phyloP scores from a whole-genome alignment of 2,888 invertebrate species.

The Microchrysa polita region DNA sequence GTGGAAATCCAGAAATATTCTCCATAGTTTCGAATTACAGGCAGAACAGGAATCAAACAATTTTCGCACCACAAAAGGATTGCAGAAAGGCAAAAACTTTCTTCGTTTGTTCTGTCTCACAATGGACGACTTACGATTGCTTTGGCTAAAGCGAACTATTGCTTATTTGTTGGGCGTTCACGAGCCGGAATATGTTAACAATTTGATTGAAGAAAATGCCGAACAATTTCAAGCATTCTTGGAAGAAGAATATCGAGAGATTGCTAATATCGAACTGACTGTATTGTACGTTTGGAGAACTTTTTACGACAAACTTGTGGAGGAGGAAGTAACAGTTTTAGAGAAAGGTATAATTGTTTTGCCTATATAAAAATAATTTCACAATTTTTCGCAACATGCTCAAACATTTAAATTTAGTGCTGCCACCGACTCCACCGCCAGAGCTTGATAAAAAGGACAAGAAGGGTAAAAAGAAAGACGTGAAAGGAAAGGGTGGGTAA shows the following conservation, averaged over 20 bases:
- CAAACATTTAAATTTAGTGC: constrained; percentile 52
- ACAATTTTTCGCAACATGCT: too few relatives aligned
- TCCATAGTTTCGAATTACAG: too few relatives aligned
- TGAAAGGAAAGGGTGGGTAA: constrained; percentile 60
- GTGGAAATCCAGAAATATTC: too few relatives aligned
- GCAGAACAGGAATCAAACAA: too few relatives aligned
- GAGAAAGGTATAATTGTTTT: constrained; percentile 73
- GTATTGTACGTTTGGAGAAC: constrained; percentile 76
- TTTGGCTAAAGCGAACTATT: constrained; percentile 76
- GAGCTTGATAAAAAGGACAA: constrained; percentile 59
- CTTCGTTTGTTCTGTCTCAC: constrained; percentile 14
- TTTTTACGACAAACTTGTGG: constrained; percentile 75
- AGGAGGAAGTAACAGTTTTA: constrained; percentile 76
- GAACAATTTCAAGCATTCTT: constrained; percentile 68
- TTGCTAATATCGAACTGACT: constrained; percentile 67
- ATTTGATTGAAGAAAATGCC: constrained; percentile 64
- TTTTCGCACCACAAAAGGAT: too few relatives aligned
- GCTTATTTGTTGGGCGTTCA: constrained; percentile 60
- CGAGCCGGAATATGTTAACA: constrained; percentile 59
- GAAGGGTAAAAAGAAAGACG: constrained; percentile 57
- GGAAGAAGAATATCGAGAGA: constrained; percentile 66
- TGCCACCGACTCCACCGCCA: constrained; percentile 64
- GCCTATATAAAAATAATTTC: neutral
- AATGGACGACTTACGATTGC: constrained; percentile 68
- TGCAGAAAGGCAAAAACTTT: too few relatives aligned